Evolutionary conservation across 2,888 invertebrate genomes (phyloP), one percentile per base, ranked within the genome.

Genomic region (Timandra comae): DNA sequence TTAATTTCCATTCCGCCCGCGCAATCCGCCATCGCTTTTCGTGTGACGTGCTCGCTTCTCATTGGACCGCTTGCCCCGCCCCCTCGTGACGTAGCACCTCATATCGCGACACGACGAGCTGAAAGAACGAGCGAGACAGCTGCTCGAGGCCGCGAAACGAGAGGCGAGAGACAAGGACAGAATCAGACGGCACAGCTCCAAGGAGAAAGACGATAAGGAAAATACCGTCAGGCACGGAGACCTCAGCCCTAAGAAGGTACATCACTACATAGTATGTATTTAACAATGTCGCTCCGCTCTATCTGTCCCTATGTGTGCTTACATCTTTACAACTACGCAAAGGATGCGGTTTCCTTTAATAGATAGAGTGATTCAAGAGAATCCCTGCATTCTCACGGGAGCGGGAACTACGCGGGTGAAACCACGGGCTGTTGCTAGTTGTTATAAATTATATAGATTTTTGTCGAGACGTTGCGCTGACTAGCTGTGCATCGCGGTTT

Each of bases 71-170:
- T 16, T 16, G 16, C 16, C 3, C 6, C 16, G 16, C 16, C 6
- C 59, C 69, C 3, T 16, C 16, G 16, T 6, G 3, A 5, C 16
- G n/a, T 81, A 93, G 93, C 90, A 91, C 82, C 84, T 92, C 68
- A 84, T 92, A 62, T 91, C 92, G 52, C 90, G 95, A 34, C 94
- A 95, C 65, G 93, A 93, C 56, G 94, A 95, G 80, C 87, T 96
- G 55, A 91, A 93, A 71, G 94, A 95, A 85, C 85, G 93, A 78
- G 95, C 95, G 51, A 89, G 93, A 69, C 90, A 92, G 70, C 87
- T 96, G 70, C 87, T 96, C 51, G 94, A 95, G 62, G 93, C 93
- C 53, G 91, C 94, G 9, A 90, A 91, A 69, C 79, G 89, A 31
- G 93, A 93, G 52, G 89, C 89, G 56, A 79, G 84, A 34, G 86